phyloP scores from a whole-genome alignment of 2,113 vertebrate species.

The Myxocyprinus asiaticus region DNA sequence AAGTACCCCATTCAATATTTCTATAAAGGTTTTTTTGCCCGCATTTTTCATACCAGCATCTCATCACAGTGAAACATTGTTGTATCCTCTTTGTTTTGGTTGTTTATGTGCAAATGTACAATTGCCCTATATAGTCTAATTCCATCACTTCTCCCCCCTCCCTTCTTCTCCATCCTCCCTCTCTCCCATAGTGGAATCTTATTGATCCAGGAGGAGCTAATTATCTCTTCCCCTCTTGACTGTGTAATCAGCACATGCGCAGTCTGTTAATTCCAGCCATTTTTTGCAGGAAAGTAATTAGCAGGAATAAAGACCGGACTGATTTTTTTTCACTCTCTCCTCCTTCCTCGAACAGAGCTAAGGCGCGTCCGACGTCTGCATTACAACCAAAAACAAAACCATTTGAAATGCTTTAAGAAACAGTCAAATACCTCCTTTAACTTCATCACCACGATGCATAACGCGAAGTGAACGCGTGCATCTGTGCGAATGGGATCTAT shows the following conservation, averaged over 20 bases:
- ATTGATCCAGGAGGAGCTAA: slow-evolving; percentile 99
- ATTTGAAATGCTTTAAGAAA: slow-evolving; percentile 80
- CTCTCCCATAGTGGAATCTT: slow-evolving; percentile 93
- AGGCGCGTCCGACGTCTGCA: slow-evolving; percentile 77
- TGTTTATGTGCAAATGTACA: slow-evolving; percentile 22
- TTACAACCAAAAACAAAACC: slow-evolving; percentile 77
- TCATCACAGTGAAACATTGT: not conserved
- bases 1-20: no score
- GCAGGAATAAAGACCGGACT: slow-evolving; percentile 99
- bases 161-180: slow-evolving; percentile 74
- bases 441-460: slow-evolving; percentile 78
- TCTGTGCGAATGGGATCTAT: slow-evolving; percentile 89
- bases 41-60: not conserved
- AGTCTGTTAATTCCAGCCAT: slow-evolving; percentile 99
- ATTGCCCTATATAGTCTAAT: slow-evolving; percentile 38
- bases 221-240: slow-evolving; percentile 99
- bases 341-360: slow-evolving; percentile 79
- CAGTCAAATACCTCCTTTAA: slow-evolving; percentile 73
- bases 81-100: slow-evolving; percentile 50
- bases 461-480: slow-evolving; percentile 80
- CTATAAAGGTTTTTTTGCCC: not conserved
- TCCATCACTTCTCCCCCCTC: slow-evolving; percentile 69
- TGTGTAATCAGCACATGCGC: slow-evolving; percentile 99
- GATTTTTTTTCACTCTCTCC: slow-evolving; percentile 90
- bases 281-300: slow-evolving; percentile 99